Evolutionary conservation across 2,113 vertebrate genomes (phyloP).

Genomic region (Mesitornis unicolor): DNA sequence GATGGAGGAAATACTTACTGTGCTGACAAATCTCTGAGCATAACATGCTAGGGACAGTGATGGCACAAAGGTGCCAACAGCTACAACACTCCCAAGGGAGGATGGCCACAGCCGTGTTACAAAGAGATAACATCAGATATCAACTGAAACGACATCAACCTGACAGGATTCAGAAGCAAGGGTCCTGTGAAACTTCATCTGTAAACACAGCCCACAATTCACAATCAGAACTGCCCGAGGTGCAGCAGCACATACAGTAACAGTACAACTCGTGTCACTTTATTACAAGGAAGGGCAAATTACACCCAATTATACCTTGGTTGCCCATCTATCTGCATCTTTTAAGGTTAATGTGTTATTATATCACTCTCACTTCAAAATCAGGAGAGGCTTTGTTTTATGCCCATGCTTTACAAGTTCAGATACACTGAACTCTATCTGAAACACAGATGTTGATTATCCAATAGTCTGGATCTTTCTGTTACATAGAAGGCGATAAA

Average conservation of each 20-base stretch:
- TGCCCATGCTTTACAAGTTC: background rate
- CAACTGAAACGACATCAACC: fast-evolving
- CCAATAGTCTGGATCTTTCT: background rate
- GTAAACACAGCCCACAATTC: background rate
- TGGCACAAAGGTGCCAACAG: background rate
- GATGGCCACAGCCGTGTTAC: fast-evolving
- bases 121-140: background rate
- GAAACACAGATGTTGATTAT: background rate
- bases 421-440: background rate
- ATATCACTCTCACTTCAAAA: background rate
- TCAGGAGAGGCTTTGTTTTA: background rate
- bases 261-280: background rate
- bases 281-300: background rate
- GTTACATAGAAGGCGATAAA: background rate
- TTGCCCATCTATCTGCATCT: background rate
- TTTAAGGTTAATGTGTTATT: background rate
- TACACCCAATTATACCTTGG: background rate
- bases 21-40: fast-evolving
- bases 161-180: background rate
- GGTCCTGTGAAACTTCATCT: background rate
- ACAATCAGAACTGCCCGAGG: background rate
- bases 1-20: background rate
- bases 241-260: background rate
- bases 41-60: background rate
- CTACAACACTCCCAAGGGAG: background rate